phyloP scores from a whole-genome alignment of 2,888 invertebrate species.

The Azorinus chamasolen region DNA sequence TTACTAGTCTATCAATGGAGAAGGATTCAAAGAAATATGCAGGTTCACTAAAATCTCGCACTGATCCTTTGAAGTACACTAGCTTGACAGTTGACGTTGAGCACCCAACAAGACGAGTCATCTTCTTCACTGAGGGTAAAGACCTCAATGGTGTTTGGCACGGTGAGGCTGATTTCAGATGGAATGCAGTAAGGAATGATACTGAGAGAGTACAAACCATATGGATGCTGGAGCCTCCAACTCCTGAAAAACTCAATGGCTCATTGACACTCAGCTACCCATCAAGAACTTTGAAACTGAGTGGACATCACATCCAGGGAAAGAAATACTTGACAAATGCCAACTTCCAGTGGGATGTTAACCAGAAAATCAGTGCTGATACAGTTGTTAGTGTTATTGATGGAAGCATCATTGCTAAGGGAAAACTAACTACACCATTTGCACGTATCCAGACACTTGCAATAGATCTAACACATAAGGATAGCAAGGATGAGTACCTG shows the following conservation, averaged over 20 bases:
- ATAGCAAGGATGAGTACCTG: constrained; percentile 47
- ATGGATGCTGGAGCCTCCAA: constrained; percentile 51
- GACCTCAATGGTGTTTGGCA: constrained; percentile 30
- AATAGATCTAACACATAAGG: constrained; percentile 29
- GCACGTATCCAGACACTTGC: constrained; percentile 8
- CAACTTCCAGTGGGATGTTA: constrained; percentile 65
- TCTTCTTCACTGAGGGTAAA: constrained; percentile 52
- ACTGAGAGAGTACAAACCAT: constrained; percentile 35
- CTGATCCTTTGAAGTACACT: constrained; percentile 25
- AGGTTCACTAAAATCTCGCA: constrained; percentile 27
- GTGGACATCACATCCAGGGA: constrained; percentile 53
- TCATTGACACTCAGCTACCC: constrained; percentile 56
- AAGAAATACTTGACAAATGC: constrained; percentile 54
- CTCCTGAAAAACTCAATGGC: constrained; percentile 53
- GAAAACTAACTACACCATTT: constrained; percentile 47
- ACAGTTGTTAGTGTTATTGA: constrained; percentile 6
- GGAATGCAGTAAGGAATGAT: constrained; percentile 68
- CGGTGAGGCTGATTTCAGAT: constrained; percentile 61
- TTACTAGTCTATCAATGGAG: constrained; percentile 41
- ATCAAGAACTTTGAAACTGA: constrained; percentile 50
- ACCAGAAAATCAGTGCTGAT: constrained; percentile 37
- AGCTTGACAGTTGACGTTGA: constrained; percentile 60
- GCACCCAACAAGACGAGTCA: constrained; percentile 64
- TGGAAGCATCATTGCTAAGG: constrained; percentile 23
- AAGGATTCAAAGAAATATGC: constrained; percentile 42